phyloP scores from a whole-genome alignment of 2,888 invertebrate genomes.

The Sylvicola cinctus region DNA sequence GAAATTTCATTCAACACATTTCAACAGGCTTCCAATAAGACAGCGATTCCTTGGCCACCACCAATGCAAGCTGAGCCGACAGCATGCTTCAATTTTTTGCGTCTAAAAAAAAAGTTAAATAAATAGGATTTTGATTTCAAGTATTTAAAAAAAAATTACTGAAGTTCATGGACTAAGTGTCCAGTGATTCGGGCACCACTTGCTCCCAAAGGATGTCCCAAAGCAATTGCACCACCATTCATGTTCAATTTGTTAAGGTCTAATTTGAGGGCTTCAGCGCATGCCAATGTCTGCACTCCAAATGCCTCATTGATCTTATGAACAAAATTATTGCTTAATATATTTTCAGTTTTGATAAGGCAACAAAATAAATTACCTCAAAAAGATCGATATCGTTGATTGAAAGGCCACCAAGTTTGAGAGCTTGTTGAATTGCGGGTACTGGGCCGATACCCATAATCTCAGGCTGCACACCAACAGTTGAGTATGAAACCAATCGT shows the following conservation, averaged over 20 bases:
- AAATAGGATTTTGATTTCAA: slow-evolving; percentile 9
- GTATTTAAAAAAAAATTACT: slow-evolving; percentile 29
- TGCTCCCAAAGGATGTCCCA: slow-evolving; percentile 95
- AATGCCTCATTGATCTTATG: slow-evolving; percentile 94
- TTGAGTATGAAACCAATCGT: slow-evolving; percentile 74
- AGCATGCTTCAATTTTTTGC: slow-evolving; percentile 63
- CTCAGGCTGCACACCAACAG: slow-evolving; percentile 86
- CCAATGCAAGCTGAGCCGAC: slow-evolving; percentile 97
- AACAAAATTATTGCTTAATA: slow-evolving; percentile 6
- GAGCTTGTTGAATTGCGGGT: slow-evolving; percentile 72
- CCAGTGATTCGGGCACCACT: slow-evolving; percentile 82
- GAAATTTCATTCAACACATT: no score
- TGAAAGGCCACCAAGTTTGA: slow-evolving; percentile 55
- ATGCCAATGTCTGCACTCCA: slow-evolving; percentile 83
- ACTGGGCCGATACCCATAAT: slow-evolving; percentile 98
- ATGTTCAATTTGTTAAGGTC: slow-evolving; percentile 79
- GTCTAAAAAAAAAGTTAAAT: slow-evolving; percentile 29
- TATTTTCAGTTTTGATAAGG: neutral
- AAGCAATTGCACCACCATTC: slow-evolving; percentile 88
- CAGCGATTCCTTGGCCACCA: slow-evolving; percentile 93
- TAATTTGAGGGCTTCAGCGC: slow-evolving; percentile 70
- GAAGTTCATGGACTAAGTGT: slow-evolving; percentile 79
- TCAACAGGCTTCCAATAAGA: slow-evolving; percentile 76
- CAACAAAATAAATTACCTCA: slow-evolving; percentile 50
- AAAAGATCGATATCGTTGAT: slow-evolving; percentile 79